Conservation (phyloP, 2,797 vertebrate genomes). For the Tapera naevia region DNA sequence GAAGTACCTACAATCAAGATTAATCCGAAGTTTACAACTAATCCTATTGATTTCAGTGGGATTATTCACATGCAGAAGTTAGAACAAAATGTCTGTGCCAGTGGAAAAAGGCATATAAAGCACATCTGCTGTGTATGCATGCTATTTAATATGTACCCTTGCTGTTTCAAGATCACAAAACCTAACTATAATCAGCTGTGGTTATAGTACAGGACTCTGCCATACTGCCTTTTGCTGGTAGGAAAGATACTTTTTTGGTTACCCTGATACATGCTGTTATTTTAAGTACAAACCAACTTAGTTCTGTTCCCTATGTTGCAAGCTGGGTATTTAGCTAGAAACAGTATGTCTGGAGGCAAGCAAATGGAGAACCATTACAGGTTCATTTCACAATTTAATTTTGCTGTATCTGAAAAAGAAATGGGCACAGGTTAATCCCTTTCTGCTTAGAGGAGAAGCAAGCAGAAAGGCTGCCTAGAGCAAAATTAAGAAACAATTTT, state of each 20-base stretch:
- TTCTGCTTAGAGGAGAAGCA: not conserved
- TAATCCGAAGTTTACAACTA: not conserved
- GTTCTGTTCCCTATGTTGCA: not conserved
- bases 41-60: not conserved
- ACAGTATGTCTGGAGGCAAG: not conserved
- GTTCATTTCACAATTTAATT: not conserved
- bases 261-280: not conserved
- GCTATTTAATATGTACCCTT: not conserved
- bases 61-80: not conserved
- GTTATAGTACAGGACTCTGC: not conserved
- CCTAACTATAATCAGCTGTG: not conserved
- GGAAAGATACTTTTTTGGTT: not conserved
- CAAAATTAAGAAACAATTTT: constrained; percentile 44
- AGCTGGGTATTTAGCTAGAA: not conserved
- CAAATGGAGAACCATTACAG: constrained; percentile 3
- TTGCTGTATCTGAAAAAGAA: not conserved
- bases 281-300: not conserved
- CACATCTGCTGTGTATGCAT: not conserved
- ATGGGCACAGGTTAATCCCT: not conserved
- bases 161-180: not conserved
- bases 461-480: not conserved
- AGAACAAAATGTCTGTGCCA: not conserved
- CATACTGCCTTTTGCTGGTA: not conserved
- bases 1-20: not conserved
- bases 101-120: not conserved